These are phyloP conservation scores for Mirza zaza DNA, from an alignment of 2,113 vertebrate genomes.

Conservation along the genomic window DNA sequence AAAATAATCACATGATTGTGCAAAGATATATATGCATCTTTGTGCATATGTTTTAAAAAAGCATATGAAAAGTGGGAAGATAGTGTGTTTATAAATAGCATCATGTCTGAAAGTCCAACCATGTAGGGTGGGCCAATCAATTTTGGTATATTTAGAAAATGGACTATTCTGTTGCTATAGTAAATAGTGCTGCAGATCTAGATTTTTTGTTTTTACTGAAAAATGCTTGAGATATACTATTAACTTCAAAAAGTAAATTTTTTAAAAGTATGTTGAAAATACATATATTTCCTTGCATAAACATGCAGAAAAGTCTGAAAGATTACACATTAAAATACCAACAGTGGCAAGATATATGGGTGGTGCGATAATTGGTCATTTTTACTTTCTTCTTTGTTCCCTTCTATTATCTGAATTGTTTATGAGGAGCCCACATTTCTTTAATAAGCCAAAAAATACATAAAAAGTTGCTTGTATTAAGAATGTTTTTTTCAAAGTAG, in stretches of 20 bases:
- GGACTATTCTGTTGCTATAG: neutral
- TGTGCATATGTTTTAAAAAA: neutral
- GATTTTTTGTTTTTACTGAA: neutral
- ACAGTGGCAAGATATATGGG: neutral
- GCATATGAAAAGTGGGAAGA: conserved; percentile 6
- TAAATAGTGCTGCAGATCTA: neutral
- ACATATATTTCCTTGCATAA: neutral
- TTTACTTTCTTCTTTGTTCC: conserved; percentile 29
- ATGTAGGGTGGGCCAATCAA: neutral
- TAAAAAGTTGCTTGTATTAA: neutral
- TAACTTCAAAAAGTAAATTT: neutral
- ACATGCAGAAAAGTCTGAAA: neutral
- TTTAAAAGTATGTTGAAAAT: neutral
- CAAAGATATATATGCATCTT: neutral
- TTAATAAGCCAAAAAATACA: neutral
- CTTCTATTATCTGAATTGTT: neutral
- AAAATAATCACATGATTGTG: conserved; percentile 35
- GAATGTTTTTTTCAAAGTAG: neutral
- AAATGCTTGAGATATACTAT: conserved; percentile 5
- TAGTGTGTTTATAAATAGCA: conserved; percentile 44
- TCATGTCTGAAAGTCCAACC: conserved; percentile 1
- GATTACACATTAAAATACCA: neutral
- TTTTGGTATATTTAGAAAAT: neutral
- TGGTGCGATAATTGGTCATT: neutral
- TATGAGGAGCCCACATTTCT: neutral